Evolutionary conservation across 2,888 invertebrate genomes (phyloP).

Genomic region (Steromphala cineraria): DNA sequence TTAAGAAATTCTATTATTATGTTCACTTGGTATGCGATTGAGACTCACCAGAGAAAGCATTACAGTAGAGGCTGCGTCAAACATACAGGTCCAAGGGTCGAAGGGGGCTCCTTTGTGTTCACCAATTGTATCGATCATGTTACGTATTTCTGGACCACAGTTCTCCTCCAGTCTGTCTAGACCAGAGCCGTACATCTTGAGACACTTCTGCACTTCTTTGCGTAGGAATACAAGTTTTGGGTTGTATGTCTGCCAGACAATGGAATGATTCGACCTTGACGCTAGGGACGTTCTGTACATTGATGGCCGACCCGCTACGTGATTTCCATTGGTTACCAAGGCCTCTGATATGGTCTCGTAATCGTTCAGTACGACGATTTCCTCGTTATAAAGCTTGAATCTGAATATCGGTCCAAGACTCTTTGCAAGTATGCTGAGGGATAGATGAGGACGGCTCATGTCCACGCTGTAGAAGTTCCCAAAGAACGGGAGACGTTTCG

Average conservation of each 20-base stretch:
- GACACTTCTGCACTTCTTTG: conserved; percentile 50
- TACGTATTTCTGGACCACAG: conserved; percentile 49
- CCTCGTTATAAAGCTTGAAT: conserved; percentile 54
- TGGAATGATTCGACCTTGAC: conserved; percentile 50
- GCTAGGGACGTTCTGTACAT: conserved; percentile 56
- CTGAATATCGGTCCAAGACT: conserved; percentile 60
- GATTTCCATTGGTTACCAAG: conserved; percentile 52
- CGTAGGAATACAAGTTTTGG: conserved; percentile 58
- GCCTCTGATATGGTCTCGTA: conserved; percentile 58
- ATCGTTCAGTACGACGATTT: conserved; percentile 64
- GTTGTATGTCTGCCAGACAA: conserved; percentile 66
- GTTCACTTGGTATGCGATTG: background rate
- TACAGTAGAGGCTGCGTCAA: conserved; percentile 55
- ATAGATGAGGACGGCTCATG: conserved; percentile 49
- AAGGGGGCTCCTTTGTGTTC: conserved; percentile 31
- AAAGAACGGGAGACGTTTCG: conserved; percentile 48
- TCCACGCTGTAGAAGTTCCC: conserved; percentile 52
- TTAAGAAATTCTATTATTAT: too few species aligned
- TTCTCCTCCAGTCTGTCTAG: conserved; percentile 48
- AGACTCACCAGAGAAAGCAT: conserved; percentile 60
- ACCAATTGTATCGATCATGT: conserved; percentile 39
- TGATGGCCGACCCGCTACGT: conserved; percentile 63
- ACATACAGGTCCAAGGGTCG: conserved; percentile 51
- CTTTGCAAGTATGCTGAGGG: conserved; percentile 52
- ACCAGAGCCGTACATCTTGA: conserved; percentile 56